phyloP scores from a whole-genome alignment of 1,140 invertebrate species.

The Calosoma granatense region DNA sequence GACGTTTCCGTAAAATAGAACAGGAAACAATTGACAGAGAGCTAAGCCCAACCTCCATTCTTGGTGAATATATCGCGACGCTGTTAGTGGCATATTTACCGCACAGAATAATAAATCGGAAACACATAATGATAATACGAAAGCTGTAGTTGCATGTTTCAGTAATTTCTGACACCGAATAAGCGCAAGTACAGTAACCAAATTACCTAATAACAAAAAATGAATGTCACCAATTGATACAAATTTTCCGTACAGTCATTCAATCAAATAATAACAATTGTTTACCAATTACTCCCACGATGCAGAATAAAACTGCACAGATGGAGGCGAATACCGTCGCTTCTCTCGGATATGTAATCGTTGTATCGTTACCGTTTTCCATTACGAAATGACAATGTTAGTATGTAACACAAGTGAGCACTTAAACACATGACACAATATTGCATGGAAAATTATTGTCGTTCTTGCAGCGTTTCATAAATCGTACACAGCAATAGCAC shows the following conservation, averaged over 20 bases:
- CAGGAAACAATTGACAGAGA: conserved; percentile 74
- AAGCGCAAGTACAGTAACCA: conserved; percentile 67
- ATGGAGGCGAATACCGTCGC: conserved; percentile 63
- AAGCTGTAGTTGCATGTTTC: conserved; percentile 74
- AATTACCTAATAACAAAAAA: conserved; percentile 55
- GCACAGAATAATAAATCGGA: conserved; percentile 78
- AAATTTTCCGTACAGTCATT: not conserved
- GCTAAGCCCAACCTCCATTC: conserved; percentile 70
- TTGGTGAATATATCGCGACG: conserved; percentile 68
- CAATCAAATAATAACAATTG: not conserved
- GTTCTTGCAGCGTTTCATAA: no score
- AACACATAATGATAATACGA: conserved; percentile 74
- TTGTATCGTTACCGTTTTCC: not conserved
- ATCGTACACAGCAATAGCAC: no score
- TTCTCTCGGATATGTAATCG: conserved; percentile 49
- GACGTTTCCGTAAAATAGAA: conserved; percentile 84
- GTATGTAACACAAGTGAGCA: no score
- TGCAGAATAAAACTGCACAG: conserved; percentile 66
- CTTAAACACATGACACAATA: no score
- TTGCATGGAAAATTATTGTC: no score
- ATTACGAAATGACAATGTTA: not conserved
- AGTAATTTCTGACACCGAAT: conserved; percentile 63
- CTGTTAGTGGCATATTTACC: conserved; percentile 75
- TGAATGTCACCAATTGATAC: not conserved
- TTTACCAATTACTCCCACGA: conserved; percentile 66